Evolutionary conservation across 2,797 vertebrate species (phyloP).

Genomic region (Catharus ustulatus): DNA sequence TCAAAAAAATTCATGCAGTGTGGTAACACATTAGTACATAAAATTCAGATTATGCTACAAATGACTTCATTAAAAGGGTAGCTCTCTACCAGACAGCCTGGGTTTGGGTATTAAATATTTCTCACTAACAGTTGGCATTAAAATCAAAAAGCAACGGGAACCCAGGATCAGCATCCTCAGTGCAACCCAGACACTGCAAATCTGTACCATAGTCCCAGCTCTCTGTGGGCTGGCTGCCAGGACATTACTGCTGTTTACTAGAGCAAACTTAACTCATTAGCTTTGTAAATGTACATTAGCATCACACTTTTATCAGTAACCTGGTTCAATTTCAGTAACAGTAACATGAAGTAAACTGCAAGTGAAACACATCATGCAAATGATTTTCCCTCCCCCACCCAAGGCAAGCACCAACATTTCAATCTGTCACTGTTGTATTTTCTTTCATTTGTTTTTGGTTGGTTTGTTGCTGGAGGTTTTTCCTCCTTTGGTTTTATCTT

Average conservation of each 20-base stretch:
- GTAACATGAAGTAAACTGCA: neutral
- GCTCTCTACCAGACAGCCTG: neutral
- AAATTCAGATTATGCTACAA: conserved; percentile 18
- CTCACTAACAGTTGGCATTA: neutral
- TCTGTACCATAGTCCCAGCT: neutral
- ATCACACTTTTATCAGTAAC: neutral
- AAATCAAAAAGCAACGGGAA: conserved; percentile 5
- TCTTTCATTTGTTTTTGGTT: conserved; percentile 46
- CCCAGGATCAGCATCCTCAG: conserved; percentile 17
- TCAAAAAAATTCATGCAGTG: conserved; percentile 3
- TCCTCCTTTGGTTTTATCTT: neutral
- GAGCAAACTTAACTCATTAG: conserved; percentile 4
- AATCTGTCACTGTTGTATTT: neutral
- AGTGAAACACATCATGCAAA: conserved; percentile 6
- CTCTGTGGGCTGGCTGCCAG: neutral
- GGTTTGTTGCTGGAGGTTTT: neutral
- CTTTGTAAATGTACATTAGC: neutral
- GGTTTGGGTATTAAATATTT: neutral
- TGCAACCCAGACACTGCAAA: conserved; percentile 3
- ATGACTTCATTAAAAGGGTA: neutral
- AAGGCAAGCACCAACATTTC: neutral
- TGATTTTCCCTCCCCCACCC: neutral
- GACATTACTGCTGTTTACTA: conserved; percentile 17
- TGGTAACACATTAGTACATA: conserved; percentile 6
- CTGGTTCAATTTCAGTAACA: neutral